Evolutionary conservation across 2,888 invertebrate species (phyloP).

Genomic region (Anarsia innoxiella): DNA sequence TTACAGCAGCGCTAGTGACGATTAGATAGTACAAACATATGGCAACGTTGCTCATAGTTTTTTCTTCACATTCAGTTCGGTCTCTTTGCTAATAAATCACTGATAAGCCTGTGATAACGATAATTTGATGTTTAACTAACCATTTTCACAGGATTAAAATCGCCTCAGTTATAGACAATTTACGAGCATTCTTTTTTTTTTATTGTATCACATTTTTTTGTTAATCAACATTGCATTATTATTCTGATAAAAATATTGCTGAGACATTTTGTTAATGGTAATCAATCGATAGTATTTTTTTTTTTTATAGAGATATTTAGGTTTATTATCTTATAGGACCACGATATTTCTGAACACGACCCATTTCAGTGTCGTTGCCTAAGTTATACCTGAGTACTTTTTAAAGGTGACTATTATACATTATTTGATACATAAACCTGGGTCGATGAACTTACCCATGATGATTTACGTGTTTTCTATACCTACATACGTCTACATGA

Average conservation of each 20-base stretch:
- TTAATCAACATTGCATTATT: too few relatives aligned
- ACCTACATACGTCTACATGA: too few relatives aligned
- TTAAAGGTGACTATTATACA: too few relatives aligned
- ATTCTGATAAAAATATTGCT: too few relatives aligned
- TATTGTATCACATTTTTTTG: too few relatives aligned
- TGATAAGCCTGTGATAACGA: constrained; percentile 23
- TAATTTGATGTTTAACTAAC: constrained; percentile 8
- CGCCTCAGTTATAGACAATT: background rate
- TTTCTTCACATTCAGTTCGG: constrained; percentile 16
- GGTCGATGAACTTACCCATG: background rate
- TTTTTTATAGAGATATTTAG: too few relatives aligned
- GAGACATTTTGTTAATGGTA: too few relatives aligned
- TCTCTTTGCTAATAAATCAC: constrained; percentile 19
- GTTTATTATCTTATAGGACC: background rate
- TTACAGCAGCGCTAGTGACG: too few relatives aligned
- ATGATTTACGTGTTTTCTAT: too few relatives aligned
- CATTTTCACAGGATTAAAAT: background rate
- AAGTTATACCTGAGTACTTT: too few relatives aligned
- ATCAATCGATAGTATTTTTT: too few relatives aligned
- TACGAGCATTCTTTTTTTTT: background rate
- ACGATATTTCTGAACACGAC: background rate
- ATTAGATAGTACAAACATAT: background rate
- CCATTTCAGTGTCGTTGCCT: constrained; percentile 6
- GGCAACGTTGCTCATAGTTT: background rate
- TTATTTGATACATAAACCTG: constrained; percentile 1